These are phyloP conservation scores for Cephus cinctus DNA, from an alignment of 1,140 invertebrate genomes.

Conservation along the genomic window DNA sequence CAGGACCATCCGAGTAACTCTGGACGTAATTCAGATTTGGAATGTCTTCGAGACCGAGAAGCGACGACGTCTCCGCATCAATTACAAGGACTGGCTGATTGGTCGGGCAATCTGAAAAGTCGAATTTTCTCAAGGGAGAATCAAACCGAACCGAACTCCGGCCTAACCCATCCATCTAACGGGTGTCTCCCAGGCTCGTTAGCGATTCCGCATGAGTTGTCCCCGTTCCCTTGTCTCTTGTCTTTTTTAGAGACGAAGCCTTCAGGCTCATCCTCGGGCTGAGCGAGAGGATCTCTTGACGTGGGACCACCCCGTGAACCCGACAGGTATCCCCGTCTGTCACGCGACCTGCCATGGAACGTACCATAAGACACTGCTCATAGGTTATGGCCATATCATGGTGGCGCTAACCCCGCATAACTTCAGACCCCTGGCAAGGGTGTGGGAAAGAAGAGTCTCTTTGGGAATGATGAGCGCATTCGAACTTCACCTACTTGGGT, in stretches of 20 bases:
- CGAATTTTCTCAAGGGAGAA: background rate
- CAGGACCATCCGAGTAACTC: too few relatives aligned
- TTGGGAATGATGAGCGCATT: too few relatives aligned
- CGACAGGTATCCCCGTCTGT: slow-evolving; percentile 46
- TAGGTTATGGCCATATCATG: slow-evolving; percentile 11
- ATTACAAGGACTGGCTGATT: background rate
- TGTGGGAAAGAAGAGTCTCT: background rate
- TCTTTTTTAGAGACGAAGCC: slow-evolving; percentile 32
- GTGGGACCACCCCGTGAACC: slow-evolving; percentile 47
- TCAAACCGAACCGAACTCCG: too few relatives aligned
- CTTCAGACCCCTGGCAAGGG: background rate
- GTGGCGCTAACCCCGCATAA: slow-evolving; percentile 27
- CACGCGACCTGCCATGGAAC: slow-evolving; percentile 37
- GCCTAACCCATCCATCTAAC: slow-evolving; percentile 47
- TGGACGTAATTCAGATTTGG: slow-evolving; percentile 15
- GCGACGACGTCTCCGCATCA: background rate
- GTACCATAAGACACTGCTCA: slow-evolving; percentile 17
- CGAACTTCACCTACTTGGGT: too few relatives aligned
- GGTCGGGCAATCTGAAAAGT: background rate
- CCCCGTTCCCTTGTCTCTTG: slow-evolving; percentile 28
- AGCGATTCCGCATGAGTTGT: slow-evolving; percentile 50
- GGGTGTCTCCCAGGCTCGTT: slow-evolving; percentile 48
- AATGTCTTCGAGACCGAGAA: slow-evolving; percentile 18
- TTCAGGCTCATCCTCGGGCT: slow-evolving; percentile 16
- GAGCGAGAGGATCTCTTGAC: slow-evolving; percentile 27